Evolutionary conservation across 92 coral and sea anemone species (phyloP), one percentile per base, ranked within the genome.

Genomic region (Porites lobata): DNA sequence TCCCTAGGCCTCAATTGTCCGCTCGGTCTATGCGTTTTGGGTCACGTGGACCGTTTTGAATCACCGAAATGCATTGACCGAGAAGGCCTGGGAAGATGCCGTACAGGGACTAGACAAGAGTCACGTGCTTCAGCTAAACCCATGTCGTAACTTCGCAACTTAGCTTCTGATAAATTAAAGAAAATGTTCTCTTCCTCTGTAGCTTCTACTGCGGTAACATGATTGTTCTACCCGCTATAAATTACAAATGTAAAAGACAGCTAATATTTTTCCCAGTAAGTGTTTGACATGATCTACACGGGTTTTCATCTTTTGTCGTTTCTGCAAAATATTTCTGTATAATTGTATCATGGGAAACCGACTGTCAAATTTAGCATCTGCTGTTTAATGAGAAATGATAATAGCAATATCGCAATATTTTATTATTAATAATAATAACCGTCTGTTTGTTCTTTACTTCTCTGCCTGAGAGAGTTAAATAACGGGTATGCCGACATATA

Each of bases 401-500:
- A 72, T 47, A 62, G 14, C 29, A 50, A 68, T 47, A 43, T 66
- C 18, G 24, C 54, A 24, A 68, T 67, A 81, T 67, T 81, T 81
- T 67, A 38, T 38, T 38, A 38, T 3, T 38, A 38, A 38, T 38
- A 38, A 38, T 38, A 38, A 38, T 38, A 67, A 81, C 64, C 22
- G 20, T 69, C 32, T 80, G 15, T 81, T 68, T 51, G 22, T 18
- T 17, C 51, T 67, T 21, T 38, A 80, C 17, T 21, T 74, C 75
- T 67, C 53, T 68, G 67, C 32, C 65, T 68, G 9, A 15, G 76
- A 65, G 65, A 66, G 53, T 50, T 47, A 24, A 15, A 68, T 66
- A 51, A 13, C 63, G 32, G 67, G 76, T 29, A 54, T 53, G 26
- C 15, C 76, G 3, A 21, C 53, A 69, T 24, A 17, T 54, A 52